Evolutionary conservation across 2,113 vertebrate species (phyloP).

Genomic region (Rhinolophus sinicus): DNA sequence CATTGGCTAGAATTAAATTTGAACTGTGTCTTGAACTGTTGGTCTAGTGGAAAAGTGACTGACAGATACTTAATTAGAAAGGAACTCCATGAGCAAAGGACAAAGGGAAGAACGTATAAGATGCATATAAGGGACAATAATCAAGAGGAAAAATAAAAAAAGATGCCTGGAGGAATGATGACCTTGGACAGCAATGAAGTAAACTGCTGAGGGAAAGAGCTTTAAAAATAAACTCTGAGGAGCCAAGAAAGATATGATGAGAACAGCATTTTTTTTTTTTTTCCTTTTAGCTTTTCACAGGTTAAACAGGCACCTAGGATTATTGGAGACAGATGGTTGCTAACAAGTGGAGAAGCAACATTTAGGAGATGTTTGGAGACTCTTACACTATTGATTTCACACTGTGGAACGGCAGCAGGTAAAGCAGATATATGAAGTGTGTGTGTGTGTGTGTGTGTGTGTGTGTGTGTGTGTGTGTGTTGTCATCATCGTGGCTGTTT

Average conservation of each 20-base stretch:
- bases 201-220: background rate
- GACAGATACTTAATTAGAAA: background rate
- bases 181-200: background rate
- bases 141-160: background rate
- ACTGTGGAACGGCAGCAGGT: background rate
- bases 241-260: background rate
- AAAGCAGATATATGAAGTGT: background rate
- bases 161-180: background rate
- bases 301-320: background rate
- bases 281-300: background rate
- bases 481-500: background rate
- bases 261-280: background rate
- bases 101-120: background rate
- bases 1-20: background rate
- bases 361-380: background rate
- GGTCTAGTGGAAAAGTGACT: background rate
- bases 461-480: background rate
- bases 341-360: background rate
- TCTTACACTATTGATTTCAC: background rate
- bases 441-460: background rate
- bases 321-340: background rate
- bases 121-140: background rate
- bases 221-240: constrained; percentile 11
- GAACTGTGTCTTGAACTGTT: background rate
- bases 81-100: background rate